phyloP scores from a whole-genome alignment of 2,888 invertebrate genomes.

The Eurytoma californica region DNA sequence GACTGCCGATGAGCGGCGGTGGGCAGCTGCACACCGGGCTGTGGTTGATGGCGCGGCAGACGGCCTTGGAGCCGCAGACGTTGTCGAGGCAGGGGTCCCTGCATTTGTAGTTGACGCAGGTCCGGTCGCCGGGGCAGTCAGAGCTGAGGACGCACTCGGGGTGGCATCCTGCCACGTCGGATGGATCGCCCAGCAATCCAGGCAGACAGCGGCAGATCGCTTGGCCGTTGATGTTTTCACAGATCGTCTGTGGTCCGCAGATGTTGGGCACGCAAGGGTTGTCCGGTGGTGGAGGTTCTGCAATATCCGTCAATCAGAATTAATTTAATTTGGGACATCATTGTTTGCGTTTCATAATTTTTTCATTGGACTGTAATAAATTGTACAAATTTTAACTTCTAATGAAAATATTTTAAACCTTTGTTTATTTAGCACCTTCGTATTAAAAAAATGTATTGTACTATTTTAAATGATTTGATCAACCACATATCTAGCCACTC shows the following conservation, averaged over 20 bases:
- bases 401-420: too few relatives aligned
- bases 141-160: constrained; percentile 77
- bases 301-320: too few relatives aligned
- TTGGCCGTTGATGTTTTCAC: constrained; percentile 73
- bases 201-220: constrained; percentile 75
- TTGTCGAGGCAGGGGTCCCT: constrained; percentile 87
- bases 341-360: too few relatives aligned
- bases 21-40: constrained; percentile 87
- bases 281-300: constrained; percentile 63
- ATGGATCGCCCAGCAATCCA: constrained; percentile 73
- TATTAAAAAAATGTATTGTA: too few relatives aligned
- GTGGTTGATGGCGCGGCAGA: constrained; percentile 85
- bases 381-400: too few relatives aligned
- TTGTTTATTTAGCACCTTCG: too few relatives aligned
- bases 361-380: too few relatives aligned
- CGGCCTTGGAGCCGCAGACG: constrained; percentile 86
- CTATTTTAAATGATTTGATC: too few relatives aligned
- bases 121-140: constrained; percentile 88
- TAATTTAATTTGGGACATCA: too few relatives aligned
- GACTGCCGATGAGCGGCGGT: constrained; percentile 75
- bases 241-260: constrained; percentile 76
- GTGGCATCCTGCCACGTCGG: constrained; percentile 75
- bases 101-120: constrained; percentile 88
- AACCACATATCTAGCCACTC: too few relatives aligned
- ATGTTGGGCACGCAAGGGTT: constrained; percentile 76